A percentile compares a stretch with the other conserved stretches of the same genome.
phyloP scores from a whole-genome alignment of 1,140 invertebrate species.

The Phocides pigmalion region DNA sequence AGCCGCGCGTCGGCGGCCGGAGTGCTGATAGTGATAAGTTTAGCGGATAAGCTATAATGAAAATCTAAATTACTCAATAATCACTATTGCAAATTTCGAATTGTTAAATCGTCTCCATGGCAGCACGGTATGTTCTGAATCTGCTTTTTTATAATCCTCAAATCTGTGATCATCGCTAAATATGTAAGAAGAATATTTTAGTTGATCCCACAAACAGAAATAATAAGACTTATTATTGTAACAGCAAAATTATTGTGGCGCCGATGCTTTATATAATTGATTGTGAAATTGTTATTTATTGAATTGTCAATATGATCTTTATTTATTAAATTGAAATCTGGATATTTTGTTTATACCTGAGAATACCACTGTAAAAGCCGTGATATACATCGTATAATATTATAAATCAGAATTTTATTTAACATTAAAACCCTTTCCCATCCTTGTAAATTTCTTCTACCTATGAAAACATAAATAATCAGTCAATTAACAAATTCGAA shows the following conservation, averaged over 20 bases:
- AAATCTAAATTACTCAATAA: constrained; percentile 81
- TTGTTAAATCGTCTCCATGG: constrained; percentile 80
- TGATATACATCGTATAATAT: constrained; percentile 82
- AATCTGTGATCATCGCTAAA: constrained; percentile 82
- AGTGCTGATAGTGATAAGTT: constrained; percentile 79
- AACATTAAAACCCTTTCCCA: neutral
- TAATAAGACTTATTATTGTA: constrained; percentile 59
- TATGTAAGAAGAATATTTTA: constrained; percentile 76
- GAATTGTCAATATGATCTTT: constrained; percentile 76
- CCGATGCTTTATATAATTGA: constrained; percentile 72
- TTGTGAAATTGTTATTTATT: constrained; percentile 80
- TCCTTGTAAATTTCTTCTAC: neutral
- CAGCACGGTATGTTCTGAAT: constrained; percentile 81
- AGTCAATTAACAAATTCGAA: too few relatives aligned
- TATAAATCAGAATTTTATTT: constrained; percentile 77
- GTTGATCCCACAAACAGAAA: constrained; percentile 65
- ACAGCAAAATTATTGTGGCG: constrained; percentile 71
- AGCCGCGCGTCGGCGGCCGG: constrained; percentile 60
- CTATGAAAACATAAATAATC: too few relatives aligned
- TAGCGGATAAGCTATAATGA: constrained; percentile 78
- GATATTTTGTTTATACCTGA: constrained; percentile 81
- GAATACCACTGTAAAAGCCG: constrained; percentile 81
- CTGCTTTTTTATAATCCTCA: constrained; percentile 82
- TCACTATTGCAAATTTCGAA: constrained; percentile 79
- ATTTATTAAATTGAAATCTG: constrained; percentile 79